phyloP scores from a whole-genome alignment of 1,140 invertebrate species.

The Microplitis demolitor region DNA sequence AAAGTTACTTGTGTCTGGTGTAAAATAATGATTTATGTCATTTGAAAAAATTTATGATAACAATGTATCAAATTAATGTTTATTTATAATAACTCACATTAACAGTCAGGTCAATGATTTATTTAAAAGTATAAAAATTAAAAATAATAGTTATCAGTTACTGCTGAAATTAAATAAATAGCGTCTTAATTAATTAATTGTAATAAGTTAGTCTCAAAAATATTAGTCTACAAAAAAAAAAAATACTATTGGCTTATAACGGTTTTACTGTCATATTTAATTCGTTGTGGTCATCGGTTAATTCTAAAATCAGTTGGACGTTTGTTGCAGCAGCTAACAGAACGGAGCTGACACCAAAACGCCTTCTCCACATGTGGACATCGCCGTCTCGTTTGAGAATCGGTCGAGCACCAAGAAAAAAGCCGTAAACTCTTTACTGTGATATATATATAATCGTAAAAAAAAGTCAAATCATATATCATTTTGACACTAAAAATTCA shows the following conservation, averaged over 20 bases:
- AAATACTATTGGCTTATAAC: not conserved
- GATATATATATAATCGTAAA: not conserved
- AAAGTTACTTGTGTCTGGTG: no score
- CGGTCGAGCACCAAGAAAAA: slow-evolving; percentile 62
- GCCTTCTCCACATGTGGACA: slow-evolving; percentile 62
- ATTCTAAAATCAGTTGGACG: slow-evolving; percentile 17
- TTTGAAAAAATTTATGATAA: no score
- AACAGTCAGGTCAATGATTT: no score
- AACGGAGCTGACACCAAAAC: slow-evolving; percentile 57
- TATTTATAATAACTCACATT: no score
- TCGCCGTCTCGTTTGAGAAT: slow-evolving; percentile 59
- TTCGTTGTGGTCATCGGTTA: not conserved
- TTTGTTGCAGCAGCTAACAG: slow-evolving; percentile 49
- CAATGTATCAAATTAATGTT: no score
- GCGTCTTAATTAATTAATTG: no score
- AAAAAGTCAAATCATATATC: not conserved
- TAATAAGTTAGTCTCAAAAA: no score
- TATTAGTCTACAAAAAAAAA: not conserved
- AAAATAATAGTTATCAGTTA: no score
- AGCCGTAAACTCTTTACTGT: slow-evolving; percentile 36
- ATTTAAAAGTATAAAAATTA: no score
- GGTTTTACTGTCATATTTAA: not conserved
- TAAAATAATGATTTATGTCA: no score
- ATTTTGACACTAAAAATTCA: not conserved
- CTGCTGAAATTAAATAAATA: no score